Evolutionary conservation across 2,797 vertebrate species (phyloP).

Genomic region (Melanotaenia trifasciata): DNA sequence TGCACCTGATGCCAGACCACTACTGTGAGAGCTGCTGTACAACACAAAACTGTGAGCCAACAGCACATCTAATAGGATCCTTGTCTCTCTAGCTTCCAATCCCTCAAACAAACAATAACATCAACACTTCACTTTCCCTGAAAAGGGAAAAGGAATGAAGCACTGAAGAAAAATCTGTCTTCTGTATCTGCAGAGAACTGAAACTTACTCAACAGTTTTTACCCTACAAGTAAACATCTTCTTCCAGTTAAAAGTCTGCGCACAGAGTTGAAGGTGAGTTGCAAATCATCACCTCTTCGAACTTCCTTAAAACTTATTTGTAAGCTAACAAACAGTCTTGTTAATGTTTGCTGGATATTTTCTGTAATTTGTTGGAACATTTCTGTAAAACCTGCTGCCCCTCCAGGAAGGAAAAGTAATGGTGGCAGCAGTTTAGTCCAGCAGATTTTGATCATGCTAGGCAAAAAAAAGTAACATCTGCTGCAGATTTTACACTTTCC

Average conservation of each 20-base stretch:
- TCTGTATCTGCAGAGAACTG: conserved; percentile 39
- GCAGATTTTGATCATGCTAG: conserved; percentile 9
- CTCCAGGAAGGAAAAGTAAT: conserved; percentile 20
- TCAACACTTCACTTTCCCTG: conserved; percentile 41
- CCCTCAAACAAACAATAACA: conserved; percentile 68
- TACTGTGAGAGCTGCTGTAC: conserved; percentile 69
- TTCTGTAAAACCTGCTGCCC: conserved; percentile 7
- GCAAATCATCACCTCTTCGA: conserved; percentile 10
- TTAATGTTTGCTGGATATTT: conserved; percentile 38
- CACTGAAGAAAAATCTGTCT: conserved; percentile 26
- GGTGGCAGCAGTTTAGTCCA: conserved; percentile 17
- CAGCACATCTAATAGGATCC: conserved; percentile 68
- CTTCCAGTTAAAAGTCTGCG: conserved; percentile 32
- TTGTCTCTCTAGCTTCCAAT: conserved; percentile 67
- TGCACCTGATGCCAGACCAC: conserved; percentile 74
- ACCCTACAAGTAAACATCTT: conserved; percentile 43
- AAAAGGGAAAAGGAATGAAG: conserved; percentile 25
- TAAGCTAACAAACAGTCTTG: conserved; percentile 25
- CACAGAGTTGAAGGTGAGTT: conserved; percentile 2
- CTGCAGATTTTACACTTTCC: conserved; percentile 12
- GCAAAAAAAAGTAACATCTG: conserved; percentile 19
- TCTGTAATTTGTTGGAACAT: conserved; percentile 5
- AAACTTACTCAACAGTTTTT: conserved; percentile 32
- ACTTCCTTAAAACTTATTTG: conserved; percentile 19
- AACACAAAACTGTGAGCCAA: conserved; percentile 63